Evolutionary conservation across 2,797 vertebrate genomes (phyloP).

Genomic region (Platyrinchus mystaceus): DNA sequence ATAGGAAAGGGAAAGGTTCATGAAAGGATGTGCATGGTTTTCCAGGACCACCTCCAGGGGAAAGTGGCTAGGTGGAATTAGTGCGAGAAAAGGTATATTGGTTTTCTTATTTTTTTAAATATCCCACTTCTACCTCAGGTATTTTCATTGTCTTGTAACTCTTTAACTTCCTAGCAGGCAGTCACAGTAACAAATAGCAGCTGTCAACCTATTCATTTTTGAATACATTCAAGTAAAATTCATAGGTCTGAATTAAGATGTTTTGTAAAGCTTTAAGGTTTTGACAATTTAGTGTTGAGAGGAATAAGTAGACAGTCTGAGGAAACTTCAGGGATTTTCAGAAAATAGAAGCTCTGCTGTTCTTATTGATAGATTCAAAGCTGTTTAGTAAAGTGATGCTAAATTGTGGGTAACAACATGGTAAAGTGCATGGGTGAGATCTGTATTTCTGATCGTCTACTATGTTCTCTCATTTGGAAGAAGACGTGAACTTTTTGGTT

Average conservation of each 20-base stretch:
- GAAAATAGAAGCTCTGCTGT: neutral
- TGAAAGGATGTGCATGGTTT: accelerated
- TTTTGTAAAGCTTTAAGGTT: constrained; percentile 11
- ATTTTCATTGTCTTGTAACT: neutral
- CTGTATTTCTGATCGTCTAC: neutral
- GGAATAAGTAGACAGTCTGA: neutral
- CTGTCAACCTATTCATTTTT: neutral
- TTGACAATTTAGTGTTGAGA: constrained; percentile 12
- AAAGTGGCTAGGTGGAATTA: neutral
- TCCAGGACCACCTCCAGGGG: neutral
- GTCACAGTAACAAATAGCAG: neutral
- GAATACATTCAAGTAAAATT: neutral
- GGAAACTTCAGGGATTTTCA: neutral
- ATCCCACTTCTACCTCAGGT: neutral
- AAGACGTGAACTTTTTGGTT: neutral
- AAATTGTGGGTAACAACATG: neutral
- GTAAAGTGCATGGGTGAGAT: neutral
- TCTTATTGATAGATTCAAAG: neutral
- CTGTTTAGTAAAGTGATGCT: neutral
- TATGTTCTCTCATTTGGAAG: neutral
- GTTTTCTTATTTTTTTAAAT: neutral
- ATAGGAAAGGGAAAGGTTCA: neutral
- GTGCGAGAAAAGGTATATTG: neutral
- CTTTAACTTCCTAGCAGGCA: neutral
- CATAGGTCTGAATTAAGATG: neutral